These are phyloP conservation scores for Trissoscelio sp. DNA, from an alignment of 2,888 invertebrate species.

Conservation along the genomic window DNA sequence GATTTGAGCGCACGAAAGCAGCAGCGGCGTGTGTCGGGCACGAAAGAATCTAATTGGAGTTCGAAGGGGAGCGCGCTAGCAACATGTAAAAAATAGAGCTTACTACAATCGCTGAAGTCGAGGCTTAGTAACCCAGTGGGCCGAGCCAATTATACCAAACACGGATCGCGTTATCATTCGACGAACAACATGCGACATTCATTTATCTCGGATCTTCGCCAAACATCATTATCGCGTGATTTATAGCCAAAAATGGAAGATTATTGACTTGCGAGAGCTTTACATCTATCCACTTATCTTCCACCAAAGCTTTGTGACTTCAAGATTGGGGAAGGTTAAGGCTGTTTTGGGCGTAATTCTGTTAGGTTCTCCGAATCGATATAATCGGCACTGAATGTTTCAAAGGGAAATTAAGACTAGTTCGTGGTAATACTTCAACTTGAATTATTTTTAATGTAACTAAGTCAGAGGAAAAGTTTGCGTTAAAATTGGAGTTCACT, in stretches of 20 bases:
- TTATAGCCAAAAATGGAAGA: not conserved
- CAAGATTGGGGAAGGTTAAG: slow-evolving; percentile 79
- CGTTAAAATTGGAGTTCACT: too few species aligned
- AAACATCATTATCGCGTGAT: not conserved
- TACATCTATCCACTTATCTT: not conserved
- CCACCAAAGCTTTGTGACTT: slow-evolving; percentile 66
- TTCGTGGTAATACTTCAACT: too few species aligned
- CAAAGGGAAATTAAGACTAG: slow-evolving; percentile 63
- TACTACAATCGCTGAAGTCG: slow-evolving; percentile 43
- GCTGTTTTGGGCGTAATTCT: slow-evolving; percentile 74
- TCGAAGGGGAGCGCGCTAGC: slow-evolving; percentile 52
- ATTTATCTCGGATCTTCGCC: not conserved
- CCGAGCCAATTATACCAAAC: slow-evolving; percentile 6
- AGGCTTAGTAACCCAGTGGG: slow-evolving; percentile 66
- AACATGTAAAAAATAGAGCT: slow-evolving; percentile 60
- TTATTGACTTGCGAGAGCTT: not conserved
- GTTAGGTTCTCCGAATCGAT: slow-evolving; percentile 74
- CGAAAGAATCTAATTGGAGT: slow-evolving; percentile 73
- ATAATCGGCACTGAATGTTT: slow-evolving; percentile 72
- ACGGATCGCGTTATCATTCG: not conserved
- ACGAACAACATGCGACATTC: not conserved
- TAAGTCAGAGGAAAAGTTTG: too few species aligned
- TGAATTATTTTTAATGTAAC: too few species aligned
- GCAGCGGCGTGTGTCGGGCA: slow-evolving; percentile 62
- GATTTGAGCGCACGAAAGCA: slow-evolving; percentile 72